Evolutionary conservation across 2,797 vertebrate species (phyloP).

Genomic region (Pteronotus mesoamericanus): DNA sequence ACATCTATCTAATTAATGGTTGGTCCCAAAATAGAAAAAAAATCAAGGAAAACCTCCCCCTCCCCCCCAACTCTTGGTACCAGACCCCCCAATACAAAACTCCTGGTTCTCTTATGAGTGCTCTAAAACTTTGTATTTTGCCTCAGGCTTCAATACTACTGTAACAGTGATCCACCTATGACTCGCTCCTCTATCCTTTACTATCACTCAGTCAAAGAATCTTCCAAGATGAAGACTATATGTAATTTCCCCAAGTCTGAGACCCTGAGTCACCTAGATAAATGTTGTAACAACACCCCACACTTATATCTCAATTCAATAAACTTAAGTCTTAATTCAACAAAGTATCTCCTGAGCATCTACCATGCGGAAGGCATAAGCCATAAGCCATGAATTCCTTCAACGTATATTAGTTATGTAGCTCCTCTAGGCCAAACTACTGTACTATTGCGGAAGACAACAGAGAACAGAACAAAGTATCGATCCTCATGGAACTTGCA

Average conservation of each 20-base stretch:
- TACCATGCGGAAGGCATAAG: background rate
- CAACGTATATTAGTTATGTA: background rate
- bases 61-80: background rate
- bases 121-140: background rate
- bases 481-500: background rate
- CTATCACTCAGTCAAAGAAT: background rate
- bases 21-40: background rate
- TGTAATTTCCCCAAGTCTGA: constrained; percentile 20
- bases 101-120: background rate
- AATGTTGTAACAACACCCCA: background rate
- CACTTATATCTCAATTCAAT: background rate
- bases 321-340: constrained; percentile 25
- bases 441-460: background rate
- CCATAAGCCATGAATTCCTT: background rate
- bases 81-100: constrained; percentile 23
- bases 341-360: background rate
- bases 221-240: background rate
- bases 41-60: background rate
- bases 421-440: background rate
- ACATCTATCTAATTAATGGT: background rate
- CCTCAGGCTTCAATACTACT: background rate
- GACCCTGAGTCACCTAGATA: background rate
- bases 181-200: constrained; percentile 1
- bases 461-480: background rate
- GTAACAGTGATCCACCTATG: background rate